Percentiles rank a stretch among this genome's conserved stretches.
These are phyloP conservation scores for Pollenia amentaria DNA, from an alignment of 2,888 invertebrate genomes.

Conservation along the genomic window DNA sequence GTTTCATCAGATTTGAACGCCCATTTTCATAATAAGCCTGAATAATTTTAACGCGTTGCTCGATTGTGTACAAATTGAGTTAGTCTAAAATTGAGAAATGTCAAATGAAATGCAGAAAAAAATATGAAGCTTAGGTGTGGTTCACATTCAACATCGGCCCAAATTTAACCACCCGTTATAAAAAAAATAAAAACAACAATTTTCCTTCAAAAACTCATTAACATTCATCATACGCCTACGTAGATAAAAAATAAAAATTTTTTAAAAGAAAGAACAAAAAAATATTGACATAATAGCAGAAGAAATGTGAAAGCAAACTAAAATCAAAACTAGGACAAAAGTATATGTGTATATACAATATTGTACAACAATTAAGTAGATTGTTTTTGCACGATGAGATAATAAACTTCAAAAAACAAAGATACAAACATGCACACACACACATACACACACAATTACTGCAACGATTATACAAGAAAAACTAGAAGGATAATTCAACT, in stretches of 20 bases:
- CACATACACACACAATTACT: neutral
- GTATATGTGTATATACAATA: neutral
- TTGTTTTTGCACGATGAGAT: constrained; percentile 31
- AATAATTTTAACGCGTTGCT: too few relatives aligned
- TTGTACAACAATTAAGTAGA: neutral
- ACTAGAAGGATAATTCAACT: neutral
- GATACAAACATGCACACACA: neutral
- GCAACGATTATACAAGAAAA: too few relatives aligned
- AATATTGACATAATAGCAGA: constrained; percentile 35
- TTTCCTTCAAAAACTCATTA: constrained; percentile 47
- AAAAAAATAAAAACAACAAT: constrained; percentile 7
- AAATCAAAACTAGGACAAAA: constrained; percentile 58
- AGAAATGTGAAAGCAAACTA: constrained; percentile 39
- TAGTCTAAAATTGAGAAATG: too few relatives aligned
- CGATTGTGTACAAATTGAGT: too few relatives aligned
- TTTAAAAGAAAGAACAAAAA: constrained; percentile 4
- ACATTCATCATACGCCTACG: constrained; percentile 49
- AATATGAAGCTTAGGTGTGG: too few relatives aligned
- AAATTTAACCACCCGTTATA: too few relatives aligned
- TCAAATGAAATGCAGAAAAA: too few relatives aligned
- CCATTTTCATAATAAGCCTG: too few relatives aligned
- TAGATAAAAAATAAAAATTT: constrained; percentile 5
- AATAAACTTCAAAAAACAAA: constrained; percentile 42
- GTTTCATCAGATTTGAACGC: too few relatives aligned
- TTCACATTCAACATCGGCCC: too few relatives aligned